A percentile compares a stretch with the other conserved stretches of the same genome.
Evolutionary conservation across 2,113 vertebrate species (phyloP).

Genomic region (Passer montanus): DNA sequence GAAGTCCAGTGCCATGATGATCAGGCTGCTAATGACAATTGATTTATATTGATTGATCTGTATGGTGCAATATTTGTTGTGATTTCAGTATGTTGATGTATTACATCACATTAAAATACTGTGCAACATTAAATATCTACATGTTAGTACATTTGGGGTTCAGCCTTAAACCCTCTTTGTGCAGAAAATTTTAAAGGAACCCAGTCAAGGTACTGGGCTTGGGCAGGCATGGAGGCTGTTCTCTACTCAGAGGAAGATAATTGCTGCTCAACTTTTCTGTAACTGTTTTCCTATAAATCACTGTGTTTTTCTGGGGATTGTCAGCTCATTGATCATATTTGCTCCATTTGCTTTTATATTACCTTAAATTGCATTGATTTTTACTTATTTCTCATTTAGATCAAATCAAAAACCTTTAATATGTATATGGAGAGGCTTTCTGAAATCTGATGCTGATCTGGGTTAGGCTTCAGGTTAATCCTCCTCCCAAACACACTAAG

Average conservation of each 20-base stretch:
- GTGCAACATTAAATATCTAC: background rate
- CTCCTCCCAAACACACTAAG: background rate
- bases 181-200: background rate
- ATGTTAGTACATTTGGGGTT: background rate
- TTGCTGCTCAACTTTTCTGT: background rate
- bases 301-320: background rate
- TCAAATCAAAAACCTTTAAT: background rate
- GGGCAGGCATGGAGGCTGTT: background rate
- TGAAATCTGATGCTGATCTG: background rate
- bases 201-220: background rate
- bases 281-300: background rate
- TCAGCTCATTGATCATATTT: background rate
- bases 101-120: background rate
- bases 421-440: background rate
- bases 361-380: background rate
- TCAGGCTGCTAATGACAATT: background rate
- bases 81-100: background rate
- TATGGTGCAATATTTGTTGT: background rate
- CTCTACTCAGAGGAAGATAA: background rate
- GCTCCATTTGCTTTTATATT: background rate
- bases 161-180: background rate
- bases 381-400: background rate
- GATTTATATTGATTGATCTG: background rate
- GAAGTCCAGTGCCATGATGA: background rate
- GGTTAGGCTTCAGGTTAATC: background rate